These are phyloP conservation scores for Tridacna crocea DNA, from an alignment of 2,888 invertebrate genomes.

Conservation along the genomic window DNA sequence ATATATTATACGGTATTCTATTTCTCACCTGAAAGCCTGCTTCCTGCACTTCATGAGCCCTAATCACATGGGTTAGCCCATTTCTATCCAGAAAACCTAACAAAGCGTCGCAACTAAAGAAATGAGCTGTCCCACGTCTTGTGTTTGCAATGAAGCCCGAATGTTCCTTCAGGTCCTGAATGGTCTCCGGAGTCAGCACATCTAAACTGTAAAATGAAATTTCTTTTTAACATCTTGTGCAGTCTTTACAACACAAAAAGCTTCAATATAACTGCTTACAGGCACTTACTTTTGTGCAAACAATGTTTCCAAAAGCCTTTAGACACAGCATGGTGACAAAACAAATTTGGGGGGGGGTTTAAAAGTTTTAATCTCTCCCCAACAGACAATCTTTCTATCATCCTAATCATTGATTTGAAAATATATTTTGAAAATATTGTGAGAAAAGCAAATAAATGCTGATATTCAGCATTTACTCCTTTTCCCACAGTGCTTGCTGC, in stretches of 20 bases:
- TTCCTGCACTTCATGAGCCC: slow-evolving; percentile 91
- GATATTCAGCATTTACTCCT: no score
- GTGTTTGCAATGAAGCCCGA: slow-evolving; percentile 89
- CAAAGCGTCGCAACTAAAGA: slow-evolving; percentile 89
- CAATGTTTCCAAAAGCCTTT: no score
- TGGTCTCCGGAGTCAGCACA: slow-evolving; percentile 74
- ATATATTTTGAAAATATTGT: no score
- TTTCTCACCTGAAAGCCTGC: slow-evolving; percentile 88
- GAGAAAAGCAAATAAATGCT: no score
- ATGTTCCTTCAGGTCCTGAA: slow-evolving; percentile 78
- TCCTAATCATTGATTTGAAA: no score
- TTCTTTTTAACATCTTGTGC: background rate
- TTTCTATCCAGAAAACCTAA: slow-evolving; percentile 88
- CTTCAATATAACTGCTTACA: background rate
- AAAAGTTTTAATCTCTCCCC: no score
- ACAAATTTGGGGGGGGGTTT: no score
- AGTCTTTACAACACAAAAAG: background rate
- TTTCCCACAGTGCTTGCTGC: no score
- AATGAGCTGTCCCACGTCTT: slow-evolving; percentile 90
- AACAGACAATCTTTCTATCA: no score
- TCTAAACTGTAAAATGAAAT: slow-evolving; percentile 71
- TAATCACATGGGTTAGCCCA: slow-evolving; percentile 89
- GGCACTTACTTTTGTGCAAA: no score
- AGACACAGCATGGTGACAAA: no score
- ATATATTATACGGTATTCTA: no score